Base-by-base conservation (phyloP, 1,140 invertebrate genomes). In the Lepidurus couesii region DNA sequence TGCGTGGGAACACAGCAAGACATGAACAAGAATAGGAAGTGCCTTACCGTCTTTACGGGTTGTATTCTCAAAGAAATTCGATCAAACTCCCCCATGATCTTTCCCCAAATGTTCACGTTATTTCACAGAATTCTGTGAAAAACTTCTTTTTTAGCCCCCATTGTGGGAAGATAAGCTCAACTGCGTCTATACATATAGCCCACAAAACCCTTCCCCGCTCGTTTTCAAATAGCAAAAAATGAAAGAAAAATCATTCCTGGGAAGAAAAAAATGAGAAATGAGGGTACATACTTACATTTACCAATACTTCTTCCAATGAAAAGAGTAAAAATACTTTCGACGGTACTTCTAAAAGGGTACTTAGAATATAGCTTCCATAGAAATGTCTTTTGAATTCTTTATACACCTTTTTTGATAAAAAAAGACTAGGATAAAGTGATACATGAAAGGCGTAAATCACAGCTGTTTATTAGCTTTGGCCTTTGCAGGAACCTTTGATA, bases 391-490 rank as follows among this genome's bases (percentile, higher is more conserved):
- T 65, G 16, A 65, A 65, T 65, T 13, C 53, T 21, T 65, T 21
- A 7, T 16, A 21, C 21, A 65, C 53, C 53, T 21, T 13, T 65
- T 65, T 65, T 65, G n/a, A 65, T 21, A 65, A 65, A 65, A 65
- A 65, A 34, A 34, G 34, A 34, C 34, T 34, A 34, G 34, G 53
- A 65, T 65, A 65, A 13, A 65, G 16, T 65, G 53, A 7, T 65
- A 65, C 21, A 65, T 21, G 21, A 65, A 65, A 65, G 8, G 21
- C 16, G 21, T 16, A 65, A n/a, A 16, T 65, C 16, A 21, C 53
- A 65, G 53, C 53, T 65, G 53, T 65, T 65, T 65, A 65, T 65
- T 65, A 65, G 53, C 53, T 65, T 65, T 65, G 53, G 21, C 16
- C 53, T 65, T n/a, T 65, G 9, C 53, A 21, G 8, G 1, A 13